Conservation (phyloP, 1,140 invertebrate species). For the Drosophila pandora region DNA sequence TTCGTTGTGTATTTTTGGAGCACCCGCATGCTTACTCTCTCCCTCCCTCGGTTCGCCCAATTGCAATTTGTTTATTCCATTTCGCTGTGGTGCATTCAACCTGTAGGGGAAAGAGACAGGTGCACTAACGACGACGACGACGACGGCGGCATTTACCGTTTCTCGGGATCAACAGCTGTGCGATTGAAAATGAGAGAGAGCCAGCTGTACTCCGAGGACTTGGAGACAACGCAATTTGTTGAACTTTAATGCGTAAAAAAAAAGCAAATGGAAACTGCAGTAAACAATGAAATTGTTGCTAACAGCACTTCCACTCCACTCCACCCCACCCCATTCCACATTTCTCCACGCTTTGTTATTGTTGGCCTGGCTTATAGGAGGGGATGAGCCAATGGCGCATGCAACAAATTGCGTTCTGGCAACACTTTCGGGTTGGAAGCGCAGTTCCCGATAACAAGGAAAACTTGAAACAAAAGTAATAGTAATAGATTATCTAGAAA, state of each 20-base stretch:
- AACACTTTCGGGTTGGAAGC: slow-evolving; percentile 9
- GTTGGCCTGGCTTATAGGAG: slow-evolving; percentile 25
- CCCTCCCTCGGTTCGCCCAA: slow-evolving; percentile 5
- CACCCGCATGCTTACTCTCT: background rate
- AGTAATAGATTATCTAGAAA: too few relatives aligned
- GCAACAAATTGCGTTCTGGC: slow-evolving; percentile 56
- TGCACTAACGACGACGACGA: slow-evolving; percentile 40
- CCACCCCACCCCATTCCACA: background rate
- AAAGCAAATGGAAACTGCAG: slow-evolving; percentile 36
- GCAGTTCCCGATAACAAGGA: slow-evolving; percentile 1
- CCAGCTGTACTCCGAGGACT: slow-evolving; percentile 9
- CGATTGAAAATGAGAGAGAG: slow-evolving; percentile 10
- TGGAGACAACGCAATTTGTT: slow-evolving; percentile 54
- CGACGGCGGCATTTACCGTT: slow-evolving; percentile 50
- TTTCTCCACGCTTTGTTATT: slow-evolving; percentile 26
- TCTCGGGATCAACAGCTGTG: slow-evolving; percentile 60
- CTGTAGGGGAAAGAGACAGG: slow-evolving; percentile 52
- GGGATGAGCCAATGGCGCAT: slow-evolving; percentile 36
- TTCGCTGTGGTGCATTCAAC: slow-evolving; percentile 63
- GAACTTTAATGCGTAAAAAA: slow-evolving; percentile 59
- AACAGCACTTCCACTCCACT: slow-evolving; percentile 11
- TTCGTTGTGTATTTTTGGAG: slow-evolving; percentile 38
- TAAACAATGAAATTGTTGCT: slow-evolving; percentile 43
- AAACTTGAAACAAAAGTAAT: background rate
- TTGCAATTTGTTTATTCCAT: slow-evolving; percentile 15